Base-by-base conservation (phyloP, 2,888 invertebrate species). In the Deilephila porcellus region DNA sequence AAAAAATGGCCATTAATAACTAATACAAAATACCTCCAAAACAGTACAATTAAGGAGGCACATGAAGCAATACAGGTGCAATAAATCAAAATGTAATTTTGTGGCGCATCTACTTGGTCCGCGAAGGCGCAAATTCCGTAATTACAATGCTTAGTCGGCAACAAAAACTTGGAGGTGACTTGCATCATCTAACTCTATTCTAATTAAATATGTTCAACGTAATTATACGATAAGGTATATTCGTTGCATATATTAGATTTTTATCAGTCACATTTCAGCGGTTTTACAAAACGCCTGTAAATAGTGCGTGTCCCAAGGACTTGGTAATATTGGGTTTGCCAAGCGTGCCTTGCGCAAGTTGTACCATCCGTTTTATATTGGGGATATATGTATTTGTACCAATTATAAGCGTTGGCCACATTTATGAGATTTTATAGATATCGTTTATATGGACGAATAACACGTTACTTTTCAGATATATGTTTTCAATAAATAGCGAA, bases 11-110 rank as follows among this genome's bases (percentile, higher is more conserved):
- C 56, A 11, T 62, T 19, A 62, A 32, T 19, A 62, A 32, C 29
- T 62, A 19, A 17, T 14, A 32, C n/a, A 19, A n/a, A 63, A 32
- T 19, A 63, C 62, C 34, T 34, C 34, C 32, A 32, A 19, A 63
- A 63, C 7, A 32, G 34, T 63, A 19, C 32, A 34, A 19, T 11
- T 19, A 3, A 63, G 34, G 6, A 7, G 71, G 17, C 59, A 34
- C 37, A 60, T 75, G 62, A 71, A 74, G 76, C 76, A 73, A 78
- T 73, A 72, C 75, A 72, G 60, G 64, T 72, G 77, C 76, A 76
- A 81, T 81, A 80, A 79, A 81, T 81, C 80, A 82, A 80, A 80
- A 80, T 75, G 79, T 74, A 80, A 80, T 80, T 79, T 77, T 73
- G 75, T 73, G 70, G 45, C 60, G 70, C 72, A 73, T 76, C 71